These are phyloP conservation scores for Drosophila kambysellisi DNA, from an alignment of 2,888 invertebrate species.

Conservation along the genomic window DNA sequence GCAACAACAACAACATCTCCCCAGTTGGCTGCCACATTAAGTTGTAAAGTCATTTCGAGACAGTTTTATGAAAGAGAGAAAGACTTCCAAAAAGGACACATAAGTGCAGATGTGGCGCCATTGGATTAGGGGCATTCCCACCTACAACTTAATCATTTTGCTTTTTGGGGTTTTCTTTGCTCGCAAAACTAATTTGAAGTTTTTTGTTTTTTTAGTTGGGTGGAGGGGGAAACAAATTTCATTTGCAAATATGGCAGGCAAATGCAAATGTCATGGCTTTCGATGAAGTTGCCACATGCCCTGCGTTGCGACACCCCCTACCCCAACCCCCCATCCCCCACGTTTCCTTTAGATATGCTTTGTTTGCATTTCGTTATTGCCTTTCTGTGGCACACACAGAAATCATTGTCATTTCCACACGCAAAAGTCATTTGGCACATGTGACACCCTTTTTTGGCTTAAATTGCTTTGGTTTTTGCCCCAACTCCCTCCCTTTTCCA, in stretches of 20 bases:
- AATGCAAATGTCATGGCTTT: slow-evolving; percentile 75
- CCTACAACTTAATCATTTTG: slow-evolving; percentile 66
- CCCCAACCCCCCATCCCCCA: not conserved
- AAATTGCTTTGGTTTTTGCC: slow-evolving; percentile 71
- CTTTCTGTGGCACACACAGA: slow-evolving; percentile 66
- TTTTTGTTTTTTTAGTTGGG: slow-evolving; percentile 6
- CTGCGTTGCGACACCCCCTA: slow-evolving; percentile 9
- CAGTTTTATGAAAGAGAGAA: slow-evolving; percentile 70
- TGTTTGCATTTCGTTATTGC: slow-evolving; percentile 81
- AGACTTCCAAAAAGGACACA: not conserved
- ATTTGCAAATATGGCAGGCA: slow-evolving; percentile 81
- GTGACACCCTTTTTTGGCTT: slow-evolving; percentile 80
- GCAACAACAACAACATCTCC: slow-evolving; percentile 29
- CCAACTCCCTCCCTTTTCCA: not conserved
- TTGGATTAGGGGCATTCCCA: slow-evolving; percentile 29
- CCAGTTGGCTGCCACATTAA: slow-evolving; percentile 66
- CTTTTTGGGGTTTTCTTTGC: slow-evolving; percentile 44
- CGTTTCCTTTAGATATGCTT: slow-evolving; percentile 25
- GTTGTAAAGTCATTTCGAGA: slow-evolving; percentile 81
- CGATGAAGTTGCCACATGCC: slow-evolving; percentile 73
- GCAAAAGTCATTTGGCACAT: slow-evolving; percentile 82
- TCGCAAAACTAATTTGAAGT: slow-evolving; percentile 76
- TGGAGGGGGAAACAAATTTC: slow-evolving; percentile 57
- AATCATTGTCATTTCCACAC: slow-evolving; percentile 82
- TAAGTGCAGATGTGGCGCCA: slow-evolving; percentile 47